These are phyloP conservation scores for Calameuta pallipes DNA, from an alignment of 2,888 invertebrate species.

Conservation along the genomic window DNA sequence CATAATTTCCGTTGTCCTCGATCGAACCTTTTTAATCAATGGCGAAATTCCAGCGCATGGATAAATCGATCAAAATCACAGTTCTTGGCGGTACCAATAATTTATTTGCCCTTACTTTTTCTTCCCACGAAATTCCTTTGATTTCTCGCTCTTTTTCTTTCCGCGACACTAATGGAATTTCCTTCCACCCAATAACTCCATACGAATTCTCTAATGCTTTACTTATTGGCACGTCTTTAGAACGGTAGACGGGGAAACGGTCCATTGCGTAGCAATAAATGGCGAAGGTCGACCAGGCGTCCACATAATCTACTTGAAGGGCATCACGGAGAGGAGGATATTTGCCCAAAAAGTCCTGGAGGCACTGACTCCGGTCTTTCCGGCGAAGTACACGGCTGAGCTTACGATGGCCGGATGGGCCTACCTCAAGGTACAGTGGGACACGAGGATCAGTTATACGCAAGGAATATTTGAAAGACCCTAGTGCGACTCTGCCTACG, in stretches of 20 bases:
- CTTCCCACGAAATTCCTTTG: neutral
- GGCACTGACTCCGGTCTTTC: slow-evolving; percentile 76
- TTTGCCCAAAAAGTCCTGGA: slow-evolving; percentile 87
- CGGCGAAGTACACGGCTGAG: slow-evolving; percentile 76
- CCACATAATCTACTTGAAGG: slow-evolving; percentile 55
- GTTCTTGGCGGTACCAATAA: slow-evolving; percentile 14
- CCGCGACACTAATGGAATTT: no score
- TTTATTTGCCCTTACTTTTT: neutral
- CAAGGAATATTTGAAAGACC: no score
- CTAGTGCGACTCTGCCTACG: no score
- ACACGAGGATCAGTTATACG: no score
- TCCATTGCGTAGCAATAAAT: slow-evolving; percentile 58
- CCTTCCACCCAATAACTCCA: slow-evolving; percentile 14
- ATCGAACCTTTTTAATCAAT: no score
- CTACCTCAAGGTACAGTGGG: slow-evolving; percentile 70
- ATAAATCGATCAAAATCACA: slow-evolving; percentile 14
- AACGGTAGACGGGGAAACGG: slow-evolving; percentile 53
- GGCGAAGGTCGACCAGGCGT: slow-evolving; percentile 51
- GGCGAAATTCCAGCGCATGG: neutral
- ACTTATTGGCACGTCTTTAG: slow-evolving; percentile 32
- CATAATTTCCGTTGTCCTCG: no score
- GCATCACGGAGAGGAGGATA: slow-evolving; percentile 66
- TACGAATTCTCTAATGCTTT: slow-evolving; percentile 22
- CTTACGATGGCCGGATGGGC: slow-evolving; percentile 85
- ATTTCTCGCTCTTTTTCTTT: slow-evolving; percentile 8